These are phyloP conservation scores for Trachymyrmex septentrionalis DNA, from an alignment of 1,140 invertebrate genomes.

Conservation along the genomic window DNA sequence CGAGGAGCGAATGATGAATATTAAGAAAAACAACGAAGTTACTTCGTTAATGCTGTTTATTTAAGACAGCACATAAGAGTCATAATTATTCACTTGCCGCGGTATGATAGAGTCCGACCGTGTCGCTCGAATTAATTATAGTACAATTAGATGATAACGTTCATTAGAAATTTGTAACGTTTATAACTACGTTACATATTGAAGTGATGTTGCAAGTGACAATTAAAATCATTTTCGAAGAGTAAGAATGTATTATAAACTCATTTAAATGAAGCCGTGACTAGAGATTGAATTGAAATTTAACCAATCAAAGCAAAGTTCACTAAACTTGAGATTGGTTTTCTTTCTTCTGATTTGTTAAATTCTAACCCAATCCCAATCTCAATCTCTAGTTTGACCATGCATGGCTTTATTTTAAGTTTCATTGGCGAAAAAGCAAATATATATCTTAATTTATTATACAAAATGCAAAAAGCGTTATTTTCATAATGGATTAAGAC, in stretches of 20 bases:
- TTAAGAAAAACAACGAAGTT: conserved; percentile 28
- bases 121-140: conserved; percentile 54
- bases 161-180: conserved; percentile 38
- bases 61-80: conserved; percentile 19
- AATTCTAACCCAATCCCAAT: too few relatives aligned
- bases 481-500: neutral
- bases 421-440: conserved; percentile 16
- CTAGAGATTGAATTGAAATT: too few relatives aligned
- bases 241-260: neutral
- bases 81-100: conserved; percentile 19
- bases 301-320: too few relatives aligned
- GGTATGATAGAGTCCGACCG: neutral
- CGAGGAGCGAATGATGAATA: neutral
- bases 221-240: conserved; percentile 26
- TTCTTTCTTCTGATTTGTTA: too few relatives aligned
- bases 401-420: neutral
- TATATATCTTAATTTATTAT: conserved; percentile 32
- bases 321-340: too few relatives aligned
- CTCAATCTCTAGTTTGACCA: too few relatives aligned
- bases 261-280: neutral
- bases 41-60: conserved; percentile 22
- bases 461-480: neutral
- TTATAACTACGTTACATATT: conserved; percentile 22
- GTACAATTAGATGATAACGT: conserved; percentile 41
- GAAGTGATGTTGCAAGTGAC: conserved; percentile 3